Conservation (phyloP, 2,888 invertebrate genomes). For the Adineta ricciae region DNA sequence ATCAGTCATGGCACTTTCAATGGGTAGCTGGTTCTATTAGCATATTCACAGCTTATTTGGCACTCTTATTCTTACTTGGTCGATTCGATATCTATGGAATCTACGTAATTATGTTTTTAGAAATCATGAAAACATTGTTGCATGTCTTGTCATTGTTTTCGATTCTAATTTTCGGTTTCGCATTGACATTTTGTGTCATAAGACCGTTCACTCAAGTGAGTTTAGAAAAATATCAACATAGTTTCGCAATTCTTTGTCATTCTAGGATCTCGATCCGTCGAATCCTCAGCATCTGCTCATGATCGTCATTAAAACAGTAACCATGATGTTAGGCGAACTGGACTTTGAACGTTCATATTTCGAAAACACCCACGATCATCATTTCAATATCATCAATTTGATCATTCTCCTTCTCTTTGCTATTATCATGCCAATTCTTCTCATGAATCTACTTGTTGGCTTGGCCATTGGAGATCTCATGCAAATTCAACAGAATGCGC, state of each 20-base stretch:
- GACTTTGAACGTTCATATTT: constrained; percentile 77
- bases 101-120: constrained; percentile 85
- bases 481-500: constrained; percentile 74
- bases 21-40: constrained; percentile 67
- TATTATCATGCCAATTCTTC: constrained; percentile 78
- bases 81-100: constrained; percentile 66
- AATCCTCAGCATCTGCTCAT: constrained; percentile 35
- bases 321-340: constrained; percentile 82
- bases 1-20: constrained; percentile 39
- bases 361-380: constrained; percentile 52
- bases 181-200: constrained; percentile 72
- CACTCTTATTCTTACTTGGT: constrained; percentile 59
- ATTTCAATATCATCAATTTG: constrained; percentile 66
- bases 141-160: constrained; percentile 78
- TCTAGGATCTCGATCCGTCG: neutral
- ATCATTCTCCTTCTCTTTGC: constrained; percentile 70
- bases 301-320: constrained; percentile 62
- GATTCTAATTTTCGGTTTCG: constrained; percentile 78
- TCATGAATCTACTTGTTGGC: constrained; percentile 80
- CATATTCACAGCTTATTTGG: constrained; percentile 78
- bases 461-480: constrained; percentile 87
- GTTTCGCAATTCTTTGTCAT: no score
- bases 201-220: neutral
- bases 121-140: constrained; percentile 69
- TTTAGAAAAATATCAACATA: no score